Percentiles rank a stretch among this genome's conserved stretches.
Evolutionary conservation across 2,113 vertebrate genomes (phyloP).

Genomic region (Ancistrus triradiatus): DNA sequence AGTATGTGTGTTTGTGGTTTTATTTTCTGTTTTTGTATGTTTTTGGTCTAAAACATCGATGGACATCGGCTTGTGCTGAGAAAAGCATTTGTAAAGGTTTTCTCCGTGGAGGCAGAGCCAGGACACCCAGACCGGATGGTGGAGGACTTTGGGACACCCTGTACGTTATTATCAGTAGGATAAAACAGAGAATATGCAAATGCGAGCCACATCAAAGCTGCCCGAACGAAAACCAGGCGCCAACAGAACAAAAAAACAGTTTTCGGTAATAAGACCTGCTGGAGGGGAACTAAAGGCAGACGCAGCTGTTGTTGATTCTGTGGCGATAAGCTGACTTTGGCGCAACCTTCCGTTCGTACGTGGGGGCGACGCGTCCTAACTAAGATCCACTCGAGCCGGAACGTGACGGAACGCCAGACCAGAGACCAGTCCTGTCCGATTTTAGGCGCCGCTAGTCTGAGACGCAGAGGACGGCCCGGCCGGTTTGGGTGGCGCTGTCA

Average conservation of each 20-base stretch:
- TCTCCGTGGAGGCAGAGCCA: too few species aligned
- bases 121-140: too few species aligned
- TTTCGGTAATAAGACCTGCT: slow-evolving; percentile 70
- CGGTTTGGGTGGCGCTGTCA: slow-evolving; percentile 60
- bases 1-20: too few species aligned
- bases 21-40: too few species aligned
- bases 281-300: slow-evolving; percentile 63
- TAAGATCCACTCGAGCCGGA: slow-evolving; percentile 75
- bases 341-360: slow-evolving; percentile 73
- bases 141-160: too few species aligned
- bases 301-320: slow-evolving; percentile 75
- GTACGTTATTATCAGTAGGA: too few species aligned
- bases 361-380: slow-evolving; percentile 74
- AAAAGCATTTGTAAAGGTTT: too few species aligned
- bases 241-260: slow-evolving; percentile 73
- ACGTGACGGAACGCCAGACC: slow-evolving; percentile 72
- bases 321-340: slow-evolving; percentile 76
- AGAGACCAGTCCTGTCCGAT: slow-evolving; percentile 72
- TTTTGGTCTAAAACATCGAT: too few species aligned
- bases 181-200: slow-evolving; percentile 63
- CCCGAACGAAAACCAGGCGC: slow-evolving; percentile 63
- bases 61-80: too few species aligned
- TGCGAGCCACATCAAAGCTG: slow-evolving; percentile 71
- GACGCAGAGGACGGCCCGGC: slow-evolving; percentile 45
- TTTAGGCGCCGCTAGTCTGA: slow-evolving; percentile 57